Conservation (phyloP, 2,113 vertebrate genomes). For the Erythrolamprus reginae region DNA sequence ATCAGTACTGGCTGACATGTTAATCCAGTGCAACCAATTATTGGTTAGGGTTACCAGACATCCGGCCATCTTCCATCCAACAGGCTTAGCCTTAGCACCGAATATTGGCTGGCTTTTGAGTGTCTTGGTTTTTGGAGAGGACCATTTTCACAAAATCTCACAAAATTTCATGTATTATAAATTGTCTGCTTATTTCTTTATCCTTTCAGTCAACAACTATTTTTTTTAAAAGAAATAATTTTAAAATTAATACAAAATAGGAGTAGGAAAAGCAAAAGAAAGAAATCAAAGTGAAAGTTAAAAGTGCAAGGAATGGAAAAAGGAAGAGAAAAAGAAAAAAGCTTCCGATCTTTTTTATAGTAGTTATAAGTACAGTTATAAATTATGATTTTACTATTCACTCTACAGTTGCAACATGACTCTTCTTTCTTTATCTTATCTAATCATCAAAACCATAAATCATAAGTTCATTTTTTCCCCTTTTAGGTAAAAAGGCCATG, state of each 20-base stretch:
- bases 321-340: neutral
- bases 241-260: neutral
- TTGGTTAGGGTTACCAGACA: neutral
- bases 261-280: neutral
- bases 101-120: neutral
- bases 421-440: neutral
- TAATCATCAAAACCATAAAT: neutral
- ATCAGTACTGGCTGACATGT: neutral
- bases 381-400: neutral
- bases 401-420: neutral
- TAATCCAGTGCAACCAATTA: neutral
- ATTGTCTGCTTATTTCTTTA: neutral
- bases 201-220: neutral
- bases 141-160: neutral
- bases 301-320: neutral
- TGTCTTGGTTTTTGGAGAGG: neutral
- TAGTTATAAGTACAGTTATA: too few relatives aligned
- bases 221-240: neutral
- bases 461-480: neutral
- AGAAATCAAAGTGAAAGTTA: neutral
- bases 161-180: neutral
- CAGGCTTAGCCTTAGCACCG: neutral
- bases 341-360: neutral
- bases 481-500: neutral
- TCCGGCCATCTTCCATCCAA: neutral